Evolutionary conservation across 2,888 invertebrate species (phyloP), one percentile per base, ranked within the genome.

Genomic region (Nebria salina): DNA sequence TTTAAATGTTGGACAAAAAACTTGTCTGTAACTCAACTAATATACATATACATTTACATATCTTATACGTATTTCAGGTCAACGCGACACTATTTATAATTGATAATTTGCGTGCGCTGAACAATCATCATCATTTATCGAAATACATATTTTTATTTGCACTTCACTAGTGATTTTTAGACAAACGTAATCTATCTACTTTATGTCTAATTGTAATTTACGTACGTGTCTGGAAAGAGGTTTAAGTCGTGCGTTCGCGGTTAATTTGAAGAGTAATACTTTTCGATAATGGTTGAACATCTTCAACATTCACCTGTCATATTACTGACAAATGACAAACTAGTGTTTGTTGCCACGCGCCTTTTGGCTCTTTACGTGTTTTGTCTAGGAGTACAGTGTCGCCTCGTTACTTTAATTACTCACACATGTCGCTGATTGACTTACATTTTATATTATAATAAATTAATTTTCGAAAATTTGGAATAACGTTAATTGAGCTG

Each of bases 251-350:
- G 11, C 9, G 13, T 70, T 13, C 34, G 65, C 25, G n/a, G 75
- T 75, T 64, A 20, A 43, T 1, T 64, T 75, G 65, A 78, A 78
- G 54, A 54, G 78, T 65, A 72, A 25, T 65, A 72, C 73, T 65
- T 26, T 66, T 75, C 26, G 65, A 65, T 68, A 73, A 78, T 43
- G 72, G 73, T 78, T 73, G 65, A 78, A 73, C 78, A 73, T 72
- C 78, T 72, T 78, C 65, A 72, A 73, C 54, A 54, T 43, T 43
- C 76, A 76, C 26, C 78, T 78, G 78, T 78, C 78, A 78, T 73
- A 65, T 73, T 76, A 42, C 83, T 85, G 85, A 85, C 85, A 85
- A 85, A 85, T 84, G 84, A 83, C 84, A 84, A 82, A 83, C 84
- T 83, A 82, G 83, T 83, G 84, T 83, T 76, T 72, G 83, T 82